These are phyloP conservation scores for Rhabditoides inermis DNA, from an alignment of 2,888 invertebrate genomes.

Conservation along the genomic window DNA sequence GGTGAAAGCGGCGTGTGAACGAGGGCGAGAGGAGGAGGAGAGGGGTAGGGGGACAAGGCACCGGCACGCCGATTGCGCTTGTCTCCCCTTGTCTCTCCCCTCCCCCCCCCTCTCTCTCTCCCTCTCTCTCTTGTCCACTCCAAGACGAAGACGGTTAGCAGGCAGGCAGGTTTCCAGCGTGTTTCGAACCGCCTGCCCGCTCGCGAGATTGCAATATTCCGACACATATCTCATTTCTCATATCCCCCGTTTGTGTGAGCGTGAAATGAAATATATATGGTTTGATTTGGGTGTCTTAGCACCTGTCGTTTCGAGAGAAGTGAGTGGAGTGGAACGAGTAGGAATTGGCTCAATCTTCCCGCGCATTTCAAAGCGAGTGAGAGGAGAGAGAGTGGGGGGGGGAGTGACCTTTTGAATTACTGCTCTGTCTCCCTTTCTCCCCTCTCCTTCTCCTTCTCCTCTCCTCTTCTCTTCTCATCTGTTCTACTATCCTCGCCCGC, in stretches of 20 bases:
- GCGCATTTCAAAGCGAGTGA: no score
- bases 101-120: not conserved
- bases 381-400: not conserved
- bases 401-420: not conserved
- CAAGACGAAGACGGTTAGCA: not conserved
- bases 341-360: no score
- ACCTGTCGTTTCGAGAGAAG: no score
- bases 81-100: not conserved
- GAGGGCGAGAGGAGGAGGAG: not conserved
- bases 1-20: slow-evolving; percentile 1
- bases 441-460: not conserved
- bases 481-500: not conserved
- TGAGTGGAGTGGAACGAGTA: no score
- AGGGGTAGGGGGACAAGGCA: not conserved
- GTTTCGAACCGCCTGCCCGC: not conserved
- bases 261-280: no score
- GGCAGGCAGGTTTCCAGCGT: not conserved
- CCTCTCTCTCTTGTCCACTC: not conserved
- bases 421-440: not conserved
- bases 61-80: not conserved
- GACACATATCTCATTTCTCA: no score
- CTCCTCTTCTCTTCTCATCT: not conserved
- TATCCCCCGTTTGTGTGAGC: no score
- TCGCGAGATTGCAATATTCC: no score
- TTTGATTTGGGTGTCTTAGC: no score